Evolutionary conservation across 2,888 invertebrate species (phyloP), one percentile per base, ranked within the genome.

Genomic region (Apamea epomidion): DNA sequence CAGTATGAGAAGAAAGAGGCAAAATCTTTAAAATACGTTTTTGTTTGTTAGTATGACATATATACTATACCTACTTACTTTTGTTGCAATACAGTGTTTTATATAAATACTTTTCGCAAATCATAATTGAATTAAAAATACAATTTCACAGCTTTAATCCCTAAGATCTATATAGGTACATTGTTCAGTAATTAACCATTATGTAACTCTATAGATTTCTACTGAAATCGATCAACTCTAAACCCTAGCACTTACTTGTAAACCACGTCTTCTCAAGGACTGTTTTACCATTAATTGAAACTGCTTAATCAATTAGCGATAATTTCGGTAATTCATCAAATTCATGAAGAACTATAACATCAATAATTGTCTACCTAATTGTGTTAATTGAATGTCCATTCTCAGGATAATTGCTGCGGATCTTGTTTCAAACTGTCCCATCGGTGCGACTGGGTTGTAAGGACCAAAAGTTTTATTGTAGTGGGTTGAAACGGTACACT

Each of bases 311-410:
- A 82, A 82, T 86, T 71, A 86, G n/a, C 54, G 60, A 83, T 86
- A 37, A 83, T 82, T 74, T 16, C 7, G 0, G 8, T 74, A 62
- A 86, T 71, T 67, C n/a, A 71, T 71, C 71, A 60, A 74, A 82
- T 86, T 42, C 81, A 85, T 73, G 72, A 62, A 85, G 25, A 65
- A 58, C 12, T 45, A 68, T n/a, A 76, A 29, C 25, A 45, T 10
- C 51, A 83, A 76, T 51, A 51, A 82, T 82, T 76, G 58, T 83
- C 14, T 32, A 54, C 8, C 16, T 54, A 76, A 65, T 69, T 16
- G 83, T n/a, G 64, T 73, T 87, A 72, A 83, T 83, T 83, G 54
- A 54, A 86, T 73, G 16, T 32, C 42, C 51, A 76, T 86, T 83
- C 64, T 48, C 10, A 21, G 25, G 45, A 60, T 83, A 76, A 76